These are phyloP conservation scores for Myioborus miniatus DNA, from an alignment of 2,797 vertebrate genomes.

Conservation along the genomic window DNA sequence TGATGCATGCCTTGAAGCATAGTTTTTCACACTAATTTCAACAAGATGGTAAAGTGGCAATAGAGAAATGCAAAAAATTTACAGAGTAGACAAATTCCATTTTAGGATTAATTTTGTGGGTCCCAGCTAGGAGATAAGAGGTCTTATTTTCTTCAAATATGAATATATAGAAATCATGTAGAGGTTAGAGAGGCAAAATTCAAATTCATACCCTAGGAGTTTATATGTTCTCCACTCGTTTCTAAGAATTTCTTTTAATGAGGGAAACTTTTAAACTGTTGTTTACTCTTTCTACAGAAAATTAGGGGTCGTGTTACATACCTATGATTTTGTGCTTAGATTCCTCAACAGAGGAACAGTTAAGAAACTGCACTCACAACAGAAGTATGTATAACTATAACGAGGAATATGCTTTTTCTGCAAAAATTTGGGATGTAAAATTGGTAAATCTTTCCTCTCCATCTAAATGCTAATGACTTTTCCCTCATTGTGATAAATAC, in stretches of 20 bases:
- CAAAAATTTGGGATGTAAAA: neutral
- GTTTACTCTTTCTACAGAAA: neutral
- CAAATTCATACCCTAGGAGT: neutral
- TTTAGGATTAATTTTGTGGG: neutral
- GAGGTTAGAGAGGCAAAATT: neutral
- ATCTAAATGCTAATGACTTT: neutral
- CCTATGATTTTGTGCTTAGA: neutral
- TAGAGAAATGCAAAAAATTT: neutral
- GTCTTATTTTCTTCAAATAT: neutral
- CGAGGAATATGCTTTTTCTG: neutral
- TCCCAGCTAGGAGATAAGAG: neutral
- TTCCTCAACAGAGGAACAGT: neutral
- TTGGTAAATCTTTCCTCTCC: neutral
- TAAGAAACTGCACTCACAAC: neutral
- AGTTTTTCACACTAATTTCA: neutral
- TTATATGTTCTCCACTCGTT: neutral
- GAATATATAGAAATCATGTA: neutral
- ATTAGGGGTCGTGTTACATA: neutral
- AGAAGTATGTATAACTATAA: neutral
- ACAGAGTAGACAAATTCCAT: neutral
- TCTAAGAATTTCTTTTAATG: neutral
- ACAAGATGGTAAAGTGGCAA: neutral
- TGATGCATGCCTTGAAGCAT: neutral
- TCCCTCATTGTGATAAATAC: neutral
- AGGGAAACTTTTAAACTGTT: neutral